Percentiles rank a stretch among this genome's conserved stretches.
These are phyloP conservation scores for Teleogryllus oceanicus DNA, from an alignment of 2,888 invertebrate genomes.

Conservation along the genomic window DNA sequence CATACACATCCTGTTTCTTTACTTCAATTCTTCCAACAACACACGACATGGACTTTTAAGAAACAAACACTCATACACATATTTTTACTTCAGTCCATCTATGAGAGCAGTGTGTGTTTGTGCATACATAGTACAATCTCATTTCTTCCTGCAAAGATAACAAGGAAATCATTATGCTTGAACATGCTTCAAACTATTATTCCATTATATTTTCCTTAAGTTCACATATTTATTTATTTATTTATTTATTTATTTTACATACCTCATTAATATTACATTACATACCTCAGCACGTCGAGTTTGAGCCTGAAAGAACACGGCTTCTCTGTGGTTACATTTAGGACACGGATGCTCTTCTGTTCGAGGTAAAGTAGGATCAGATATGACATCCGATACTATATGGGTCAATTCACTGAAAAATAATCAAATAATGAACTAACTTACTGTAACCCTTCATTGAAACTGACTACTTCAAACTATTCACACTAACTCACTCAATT, in stretches of 20 bases:
- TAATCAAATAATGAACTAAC: conserved; percentile 30
- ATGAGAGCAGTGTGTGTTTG: conserved; percentile 85
- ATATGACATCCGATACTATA: conserved; percentile 96
- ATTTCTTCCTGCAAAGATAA: conserved; percentile 74
- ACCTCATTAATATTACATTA: too few species aligned
- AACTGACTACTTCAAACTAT: too few species aligned
- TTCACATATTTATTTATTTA: too few species aligned
- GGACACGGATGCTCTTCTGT: conserved; percentile 99
- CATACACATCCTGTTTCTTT: too few species aligned
- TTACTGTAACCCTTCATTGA: background rate
- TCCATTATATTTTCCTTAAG: background rate
- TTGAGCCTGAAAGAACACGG: conserved; percentile 98
- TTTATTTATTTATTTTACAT: too few species aligned
- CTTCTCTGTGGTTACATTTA: conserved; percentile 89
- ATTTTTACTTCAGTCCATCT: conserved; percentile 90
- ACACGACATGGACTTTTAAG: too few species aligned
- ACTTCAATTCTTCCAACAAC: too few species aligned
- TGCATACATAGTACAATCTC: conserved; percentile 96
- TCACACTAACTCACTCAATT: conserved; percentile 73
- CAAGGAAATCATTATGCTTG: conserved; percentile 3
- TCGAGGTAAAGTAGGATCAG: conserved; percentile 95
- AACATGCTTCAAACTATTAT: background rate
- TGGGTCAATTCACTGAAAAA: conserved; percentile 84
- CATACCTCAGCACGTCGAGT: conserved; percentile 86
- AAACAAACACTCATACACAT: too few species aligned